phyloP scores from a whole-genome alignment of 2,113 vertebrate genomes.

The Triplophysa rosa region DNA sequence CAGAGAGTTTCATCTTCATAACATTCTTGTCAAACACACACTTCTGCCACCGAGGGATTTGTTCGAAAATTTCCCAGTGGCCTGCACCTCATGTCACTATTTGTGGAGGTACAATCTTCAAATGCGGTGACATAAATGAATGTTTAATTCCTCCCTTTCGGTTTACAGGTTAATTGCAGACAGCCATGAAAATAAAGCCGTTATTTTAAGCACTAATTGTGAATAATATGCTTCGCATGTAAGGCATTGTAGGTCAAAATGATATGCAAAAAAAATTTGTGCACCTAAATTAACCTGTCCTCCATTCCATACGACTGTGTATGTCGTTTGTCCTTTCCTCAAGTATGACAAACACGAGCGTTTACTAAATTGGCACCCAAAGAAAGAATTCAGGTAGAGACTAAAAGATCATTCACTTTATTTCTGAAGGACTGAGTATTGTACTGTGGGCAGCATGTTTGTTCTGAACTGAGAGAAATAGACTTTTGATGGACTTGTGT shows the following conservation, averaged over 20 bases:
- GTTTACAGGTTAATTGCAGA: neutral
- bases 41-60: neutral
- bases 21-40: neutral
- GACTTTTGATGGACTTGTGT: conserved; percentile 25
- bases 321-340: too few relatives aligned
- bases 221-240: too few relatives aligned
- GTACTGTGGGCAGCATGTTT: conserved; percentile 20
- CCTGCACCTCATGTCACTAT: neutral
- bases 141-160: neutral
- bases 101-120: neutral
- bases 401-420: neutral
- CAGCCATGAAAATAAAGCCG: neutral
- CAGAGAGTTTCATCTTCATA: conserved; percentile 14
- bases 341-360: too few relatives aligned
- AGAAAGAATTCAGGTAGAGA: neutral
- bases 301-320: too few relatives aligned
- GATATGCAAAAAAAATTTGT: too few relatives aligned
- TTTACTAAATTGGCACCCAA: neutral
- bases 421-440: neutral
- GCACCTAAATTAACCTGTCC: too few relatives aligned
- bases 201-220: too few relatives aligned
- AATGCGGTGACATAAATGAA: neutral
- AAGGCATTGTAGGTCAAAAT: too few relatives aligned
- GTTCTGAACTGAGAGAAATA: conserved; percentile 28
- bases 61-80: neutral